Conservation (phyloP, 2,113 vertebrate genomes). For the Gila orcuttii region DNA sequence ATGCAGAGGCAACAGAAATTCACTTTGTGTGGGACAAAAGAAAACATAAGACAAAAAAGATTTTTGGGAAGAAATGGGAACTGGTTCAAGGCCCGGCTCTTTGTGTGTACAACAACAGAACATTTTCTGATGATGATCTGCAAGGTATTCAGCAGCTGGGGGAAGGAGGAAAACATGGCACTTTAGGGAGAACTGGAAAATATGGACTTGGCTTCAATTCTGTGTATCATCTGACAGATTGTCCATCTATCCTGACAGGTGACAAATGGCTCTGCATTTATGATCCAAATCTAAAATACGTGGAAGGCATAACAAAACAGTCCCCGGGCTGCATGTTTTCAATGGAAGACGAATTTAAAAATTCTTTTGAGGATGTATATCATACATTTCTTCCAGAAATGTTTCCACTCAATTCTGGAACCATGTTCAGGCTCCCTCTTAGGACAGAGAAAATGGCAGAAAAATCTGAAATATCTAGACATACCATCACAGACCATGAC, state of each 20-base stretch:
- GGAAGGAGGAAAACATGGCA: conserved; percentile 76
- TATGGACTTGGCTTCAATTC: conserved; percentile 86
- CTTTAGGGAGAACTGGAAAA: conserved; percentile 79
- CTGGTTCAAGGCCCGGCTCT: conserved; percentile 82
- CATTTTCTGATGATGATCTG: conserved; percentile 78
- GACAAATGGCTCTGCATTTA: conserved; percentile 78
- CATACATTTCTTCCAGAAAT: conserved; percentile 78
- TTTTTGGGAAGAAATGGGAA: conserved; percentile 78
- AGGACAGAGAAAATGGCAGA: conserved; percentile 68
- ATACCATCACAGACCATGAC: conserved; percentile 64
- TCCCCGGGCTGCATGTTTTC: conserved; percentile 74
- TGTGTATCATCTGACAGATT: conserved; percentile 85
- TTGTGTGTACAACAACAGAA: conserved; percentile 83
- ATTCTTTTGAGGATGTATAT: conserved; percentile 78
- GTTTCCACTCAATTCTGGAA: conserved; percentile 76
- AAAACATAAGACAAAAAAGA: conserved; percentile 66
- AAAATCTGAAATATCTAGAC: conserved; percentile 72
- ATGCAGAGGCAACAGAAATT: conserved; percentile 80
- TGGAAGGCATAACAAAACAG: conserved; percentile 63
- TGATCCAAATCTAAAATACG: conserved; percentile 77
- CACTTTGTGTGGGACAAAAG: conserved; percentile 84
- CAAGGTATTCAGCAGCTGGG: conserved; percentile 82
- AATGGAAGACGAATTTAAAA: conserved; percentile 70
- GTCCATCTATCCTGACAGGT: conserved; percentile 82
- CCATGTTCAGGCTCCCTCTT: conserved; percentile 83